These are phyloP conservation scores for Limanda limanda DNA, from an alignment of 2,113 vertebrate species.

Conservation along the genomic window DNA sequence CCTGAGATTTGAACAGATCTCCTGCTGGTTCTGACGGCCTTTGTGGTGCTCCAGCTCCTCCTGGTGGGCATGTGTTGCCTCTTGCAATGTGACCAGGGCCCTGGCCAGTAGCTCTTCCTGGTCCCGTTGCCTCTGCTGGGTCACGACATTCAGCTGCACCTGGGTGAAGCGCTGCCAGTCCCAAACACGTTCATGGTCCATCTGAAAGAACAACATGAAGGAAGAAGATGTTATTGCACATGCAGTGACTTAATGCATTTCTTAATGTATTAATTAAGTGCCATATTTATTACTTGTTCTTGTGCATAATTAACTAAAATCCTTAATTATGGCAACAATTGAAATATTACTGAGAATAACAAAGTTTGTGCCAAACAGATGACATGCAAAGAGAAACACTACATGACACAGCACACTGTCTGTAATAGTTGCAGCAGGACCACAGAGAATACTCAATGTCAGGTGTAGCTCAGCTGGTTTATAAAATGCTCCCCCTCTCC, in stretches of 20 bases:
- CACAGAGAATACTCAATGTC: conserved; percentile 41
- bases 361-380: conserved; percentile 16
- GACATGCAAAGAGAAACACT: conserved; percentile 32
- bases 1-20: conserved; percentile 87
- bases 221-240: background rate
- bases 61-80: conserved; percentile 84
- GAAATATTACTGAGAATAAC: background rate
- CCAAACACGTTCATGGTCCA: conserved; percentile 83
- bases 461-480: conserved; percentile 40
- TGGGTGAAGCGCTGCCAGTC: conserved; percentile 78
- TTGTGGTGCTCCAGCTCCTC: conserved; percentile 78
- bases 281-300: background rate
- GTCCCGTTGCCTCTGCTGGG: conserved; percentile 82
- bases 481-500: conserved; percentile 56
- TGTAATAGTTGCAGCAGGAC: conserved; percentile 45
- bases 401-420: conserved; percentile 6
- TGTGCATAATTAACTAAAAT: background rate
- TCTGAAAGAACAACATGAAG: conserved; percentile 74
- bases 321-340: too few species aligned
- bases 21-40: conserved; percentile 85
- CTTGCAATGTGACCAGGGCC: conserved; percentile 79
- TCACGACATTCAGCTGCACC: conserved; percentile 77
- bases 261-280: background rate
- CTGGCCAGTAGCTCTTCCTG: conserved; percentile 82
- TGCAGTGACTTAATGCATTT: background rate